Conservation (phyloP, 2,888 invertebrate genomes). For the Gymnosoma rotundatum region DNA sequence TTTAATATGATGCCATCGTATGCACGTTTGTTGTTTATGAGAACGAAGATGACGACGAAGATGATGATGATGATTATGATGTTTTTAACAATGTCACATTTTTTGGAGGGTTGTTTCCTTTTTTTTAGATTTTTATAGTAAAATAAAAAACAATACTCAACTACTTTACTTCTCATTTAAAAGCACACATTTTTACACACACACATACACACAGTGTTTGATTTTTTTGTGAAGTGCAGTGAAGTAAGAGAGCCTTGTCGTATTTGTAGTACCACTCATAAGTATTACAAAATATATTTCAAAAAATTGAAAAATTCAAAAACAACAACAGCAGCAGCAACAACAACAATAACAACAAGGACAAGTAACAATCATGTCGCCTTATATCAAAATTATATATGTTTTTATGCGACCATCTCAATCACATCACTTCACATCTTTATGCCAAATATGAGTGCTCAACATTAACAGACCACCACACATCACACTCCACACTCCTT, state of each 20-base stretch:
- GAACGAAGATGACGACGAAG: neutral
- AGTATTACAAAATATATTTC: constrained; percentile 68
- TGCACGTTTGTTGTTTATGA: constrained; percentile 13
- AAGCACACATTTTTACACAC: constrained; percentile 4
- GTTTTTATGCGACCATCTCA: constrained; percentile 68
- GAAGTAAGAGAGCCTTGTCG: constrained; percentile 45
- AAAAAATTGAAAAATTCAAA: constrained; percentile 47
- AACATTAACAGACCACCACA: constrained; percentile 65
- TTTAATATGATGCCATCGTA: neutral
- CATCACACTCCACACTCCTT: too few relatives aligned
- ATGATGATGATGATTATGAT: constrained; percentile 27
- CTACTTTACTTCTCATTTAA: constrained; percentile 45
- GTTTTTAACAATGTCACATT: constrained; percentile 61
- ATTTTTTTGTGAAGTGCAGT: constrained; percentile 43
- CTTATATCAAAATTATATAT: constrained; percentile 67
- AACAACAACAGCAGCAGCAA: too few relatives aligned
- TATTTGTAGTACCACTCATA: constrained; percentile 65
- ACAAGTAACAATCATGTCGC: constrained; percentile 53
- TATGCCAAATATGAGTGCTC: constrained; percentile 62
- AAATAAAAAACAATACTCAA: neutral
- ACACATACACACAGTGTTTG: constrained; percentile 18
- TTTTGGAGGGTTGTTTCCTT: constrained; percentile 54
- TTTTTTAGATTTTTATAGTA: constrained; percentile 25
- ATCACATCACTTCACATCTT: constrained; percentile 70
- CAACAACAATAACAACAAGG: constrained; percentile 19